Evolutionary conservation across 1,140 invertebrate species (phyloP).

Genomic region (Sitodiplosis mosellana): DNA sequence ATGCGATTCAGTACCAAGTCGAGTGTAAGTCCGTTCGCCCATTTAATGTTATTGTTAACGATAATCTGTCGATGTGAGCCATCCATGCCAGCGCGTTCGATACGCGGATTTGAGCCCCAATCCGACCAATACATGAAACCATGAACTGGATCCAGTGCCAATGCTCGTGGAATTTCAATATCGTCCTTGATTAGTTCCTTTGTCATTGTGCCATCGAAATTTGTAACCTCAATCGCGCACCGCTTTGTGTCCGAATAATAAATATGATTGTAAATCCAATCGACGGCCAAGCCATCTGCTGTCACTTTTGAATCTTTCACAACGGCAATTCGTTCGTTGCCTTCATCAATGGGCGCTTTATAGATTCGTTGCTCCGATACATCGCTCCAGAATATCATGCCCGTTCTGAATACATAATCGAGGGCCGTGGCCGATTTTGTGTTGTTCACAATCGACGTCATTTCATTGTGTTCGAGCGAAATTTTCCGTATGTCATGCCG

Average conservation of each 20-base stretch:
- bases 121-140: slow-evolving; percentile 97
- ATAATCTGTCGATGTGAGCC: slow-evolving; percentile 74
- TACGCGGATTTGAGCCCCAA: slow-evolving; percentile 80
- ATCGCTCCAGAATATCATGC: slow-evolving; percentile 92
- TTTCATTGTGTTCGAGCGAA: slow-evolving; percentile 73
- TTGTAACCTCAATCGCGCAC: slow-evolving; percentile 76
- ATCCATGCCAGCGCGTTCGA: slow-evolving; percentile 89
- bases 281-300: slow-evolving; percentile 84
- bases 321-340: slow-evolving; percentile 61
- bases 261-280: slow-evolving; percentile 92
- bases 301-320: slow-evolving; percentile 67
- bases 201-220: slow-evolving; percentile 75
- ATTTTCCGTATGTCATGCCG: slow-evolving; percentile 78
- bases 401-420: slow-evolving; percentile 76
- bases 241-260: slow-evolving; percentile 92
- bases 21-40: slow-evolving; percentile 91
- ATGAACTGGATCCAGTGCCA: slow-evolving; percentile 87
- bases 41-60: slow-evolving; percentile 75
- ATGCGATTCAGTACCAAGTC: slow-evolving; percentile 65
- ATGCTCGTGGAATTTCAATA: slow-evolving; percentile 84
- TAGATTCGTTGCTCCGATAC: slow-evolving; percentile 75
- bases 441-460: slow-evolving; percentile 73
- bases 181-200: slow-evolving; percentile 67
- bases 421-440: slow-evolving; percentile 72
- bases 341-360: slow-evolving; percentile 82